phyloP scores from a whole-genome alignment of 2,797 vertebrate genomes.

The Chloroceryle inda region DNA sequence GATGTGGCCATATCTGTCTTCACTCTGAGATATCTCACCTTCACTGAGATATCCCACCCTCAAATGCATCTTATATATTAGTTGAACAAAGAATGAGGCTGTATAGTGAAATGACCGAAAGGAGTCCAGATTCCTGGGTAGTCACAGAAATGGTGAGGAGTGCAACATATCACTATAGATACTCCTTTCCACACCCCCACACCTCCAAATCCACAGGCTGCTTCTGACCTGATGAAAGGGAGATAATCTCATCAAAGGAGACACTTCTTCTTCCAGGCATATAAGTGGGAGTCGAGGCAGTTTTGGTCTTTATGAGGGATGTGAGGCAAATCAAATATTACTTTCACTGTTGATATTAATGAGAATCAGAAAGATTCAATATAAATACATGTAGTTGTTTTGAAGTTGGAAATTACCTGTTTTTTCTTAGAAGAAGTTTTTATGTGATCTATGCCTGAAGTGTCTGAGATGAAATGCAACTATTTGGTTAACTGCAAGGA shows the following conservation, averaged over 20 bases:
- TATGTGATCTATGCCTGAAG: neutral
- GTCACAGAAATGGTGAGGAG: neutral
- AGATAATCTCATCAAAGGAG: neutral
- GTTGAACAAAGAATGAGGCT: neutral
- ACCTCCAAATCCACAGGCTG: neutral
- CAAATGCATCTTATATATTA: neutral
- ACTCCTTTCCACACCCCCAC: rapidly evolving
- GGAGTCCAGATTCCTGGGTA: neutral
- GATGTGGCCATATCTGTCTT: neutral
- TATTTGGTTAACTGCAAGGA: neutral
- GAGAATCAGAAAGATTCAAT: neutral
- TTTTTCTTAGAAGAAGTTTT: neutral
- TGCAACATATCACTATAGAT: neutral
- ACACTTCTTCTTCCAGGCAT: neutral
- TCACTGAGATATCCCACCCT: neutral
- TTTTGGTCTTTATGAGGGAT: neutral
- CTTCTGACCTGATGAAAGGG: neutral
- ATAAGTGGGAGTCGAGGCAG: neutral
- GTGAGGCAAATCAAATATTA: neutral
- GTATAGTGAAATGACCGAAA: neutral
- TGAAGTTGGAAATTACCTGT: neutral
- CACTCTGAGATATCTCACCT: neutral
- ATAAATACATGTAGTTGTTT: neutral
- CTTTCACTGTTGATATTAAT: neutral
- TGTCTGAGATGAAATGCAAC: neutral